Evolutionary conservation across 2,888 invertebrate species (phyloP), one percentile per base, ranked within the genome.

Genomic region (Monochamus alternatus): DNA sequence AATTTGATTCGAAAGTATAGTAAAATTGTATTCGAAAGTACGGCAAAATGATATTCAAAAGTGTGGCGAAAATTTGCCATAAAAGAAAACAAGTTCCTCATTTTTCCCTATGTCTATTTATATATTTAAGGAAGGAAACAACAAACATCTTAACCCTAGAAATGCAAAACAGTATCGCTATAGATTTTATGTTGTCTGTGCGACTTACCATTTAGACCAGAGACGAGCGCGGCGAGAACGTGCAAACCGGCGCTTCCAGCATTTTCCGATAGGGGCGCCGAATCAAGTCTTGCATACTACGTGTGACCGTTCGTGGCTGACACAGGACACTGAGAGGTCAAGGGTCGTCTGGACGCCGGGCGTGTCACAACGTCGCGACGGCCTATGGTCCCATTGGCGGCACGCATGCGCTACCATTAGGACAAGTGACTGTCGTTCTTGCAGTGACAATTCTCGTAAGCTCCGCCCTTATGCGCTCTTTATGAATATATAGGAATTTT

Each of bases 361-460:
- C 88, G 88, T 88, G 88, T 89, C 88, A 86, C 87, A 86, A 85
- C 87, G 87, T 87, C 87, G 87, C 87, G 87, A 87, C 88, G 86
- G 86, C 88, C 88, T 88, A 88, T 88, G 88, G 87, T 87, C 87
- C 87, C 87, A 81, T 81, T 82, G 84, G 80, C 82, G 85, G 80
- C 81, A 85, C 88, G 89, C 88, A 85, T 84, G 88, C 88, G 88
- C 87, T 82, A 80, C 83, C 82, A 81, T 81, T 84, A 86, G 86
- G 87, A 88, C 88, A 88, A 87, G 88, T 87, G 88, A 89, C 89
- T 87, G 86, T 88, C 88, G 86, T 85, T 84, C 84, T 84, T 82
- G 84, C 87, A 88, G 88, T 88, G 89, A 88, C 89, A 89, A 88
- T 87, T 88, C 85, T 83, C 74, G 72, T 79, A 75, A 81, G 85